phyloP scores from a whole-genome alignment of 2,797 vertebrate species.

The Ibycter americanus region DNA sequence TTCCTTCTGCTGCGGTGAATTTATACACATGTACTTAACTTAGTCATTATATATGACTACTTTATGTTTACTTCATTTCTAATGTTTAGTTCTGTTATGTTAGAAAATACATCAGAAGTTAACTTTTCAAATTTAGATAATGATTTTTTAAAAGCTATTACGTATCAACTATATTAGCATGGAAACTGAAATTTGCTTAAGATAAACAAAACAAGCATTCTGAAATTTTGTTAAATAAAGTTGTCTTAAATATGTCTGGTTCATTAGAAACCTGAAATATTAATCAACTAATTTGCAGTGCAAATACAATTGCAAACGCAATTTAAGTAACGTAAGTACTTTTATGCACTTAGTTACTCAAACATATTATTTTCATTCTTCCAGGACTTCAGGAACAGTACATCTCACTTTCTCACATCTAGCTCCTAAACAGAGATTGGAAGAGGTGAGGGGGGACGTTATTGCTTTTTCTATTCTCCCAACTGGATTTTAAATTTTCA shows the following conservation, averaged over 20 bases:
- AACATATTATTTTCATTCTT: background rate
- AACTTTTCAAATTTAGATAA: background rate
- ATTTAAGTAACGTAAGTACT: background rate
- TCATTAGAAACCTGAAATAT: background rate
- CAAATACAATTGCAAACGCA: background rate
- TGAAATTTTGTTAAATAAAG: background rate
- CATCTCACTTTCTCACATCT: background rate
- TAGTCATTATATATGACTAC: background rate
- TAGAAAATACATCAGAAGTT: background rate
- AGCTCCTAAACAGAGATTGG: background rate
- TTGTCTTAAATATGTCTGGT: background rate
- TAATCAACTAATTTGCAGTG: background rate
- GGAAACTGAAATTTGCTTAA: background rate
- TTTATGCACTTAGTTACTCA: background rate
- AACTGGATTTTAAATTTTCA: background rate
- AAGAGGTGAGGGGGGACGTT: background rate
- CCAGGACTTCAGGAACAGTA: background rate
- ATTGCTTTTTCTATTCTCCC: background rate
- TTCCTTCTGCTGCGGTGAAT: background rate
- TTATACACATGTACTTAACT: background rate
- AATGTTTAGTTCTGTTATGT: background rate
- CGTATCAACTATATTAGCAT: background rate
- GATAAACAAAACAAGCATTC: background rate
- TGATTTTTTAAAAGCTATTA: background rate
- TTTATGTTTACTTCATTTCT: background rate